phyloP scores from a whole-genome alignment of 2,113 vertebrate species.

The Sterrhoptilus dennistouni region DNA sequence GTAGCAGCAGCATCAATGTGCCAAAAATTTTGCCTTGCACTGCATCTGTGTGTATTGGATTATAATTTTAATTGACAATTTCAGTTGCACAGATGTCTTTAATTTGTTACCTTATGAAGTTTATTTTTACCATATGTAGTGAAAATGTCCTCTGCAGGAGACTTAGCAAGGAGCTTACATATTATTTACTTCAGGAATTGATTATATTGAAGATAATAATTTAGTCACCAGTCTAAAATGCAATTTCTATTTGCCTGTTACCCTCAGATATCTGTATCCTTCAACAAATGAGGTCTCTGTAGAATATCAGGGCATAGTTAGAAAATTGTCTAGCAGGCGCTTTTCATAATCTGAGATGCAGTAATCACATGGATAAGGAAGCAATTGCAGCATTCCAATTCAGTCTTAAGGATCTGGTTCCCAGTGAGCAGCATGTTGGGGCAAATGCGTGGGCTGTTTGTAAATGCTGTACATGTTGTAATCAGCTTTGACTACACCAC shows the following conservation, averaged over 20 bases:
- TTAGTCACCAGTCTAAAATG: not conserved
- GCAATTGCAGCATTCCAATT: constrained; percentile 31
- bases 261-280: not conserved
- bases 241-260: constrained; percentile 1
- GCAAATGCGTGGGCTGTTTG: constrained; percentile 13
- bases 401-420: constrained; percentile 2
- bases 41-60: not conserved
- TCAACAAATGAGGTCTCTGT: not conserved
- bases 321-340: not conserved
- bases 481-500: not conserved
- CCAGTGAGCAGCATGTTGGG: not conserved
- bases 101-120: constrained; percentile 28
- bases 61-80: constrained; percentile 36
- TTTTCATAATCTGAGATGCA: not conserved
- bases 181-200: constrained; percentile 27
- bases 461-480: not conserved
- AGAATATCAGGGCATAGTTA: not conserved
- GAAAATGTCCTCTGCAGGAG: not conserved
- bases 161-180: not conserved
- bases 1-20: not conserved
- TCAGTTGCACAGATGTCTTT: constrained; percentile 21
- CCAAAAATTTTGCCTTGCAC: not conserved
- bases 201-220: not conserved
- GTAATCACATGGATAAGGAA: not conserved
- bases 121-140: constrained; percentile 28